These are phyloP conservation scores for Eulithis prunata DNA, from an alignment of 2,888 invertebrate species.

Conservation along the genomic window DNA sequence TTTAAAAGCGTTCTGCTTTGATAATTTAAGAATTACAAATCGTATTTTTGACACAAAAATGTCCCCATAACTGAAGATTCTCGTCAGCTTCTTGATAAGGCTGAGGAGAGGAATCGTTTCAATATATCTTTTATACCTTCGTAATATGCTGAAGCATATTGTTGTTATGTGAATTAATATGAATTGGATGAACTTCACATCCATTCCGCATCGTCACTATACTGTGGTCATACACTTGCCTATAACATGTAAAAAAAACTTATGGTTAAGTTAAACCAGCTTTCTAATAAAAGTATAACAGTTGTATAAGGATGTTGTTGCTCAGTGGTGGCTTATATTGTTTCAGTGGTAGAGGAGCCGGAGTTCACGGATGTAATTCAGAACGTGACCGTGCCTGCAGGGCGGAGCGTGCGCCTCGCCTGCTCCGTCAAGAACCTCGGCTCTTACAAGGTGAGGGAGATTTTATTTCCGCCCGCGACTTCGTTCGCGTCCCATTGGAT, in stretches of 20 bases:
- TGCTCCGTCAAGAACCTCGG: slow-evolving; percentile 96
- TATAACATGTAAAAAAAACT: background rate
- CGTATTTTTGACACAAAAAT: slow-evolving; percentile 81
- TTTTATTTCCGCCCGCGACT: slow-evolving; percentile 4
- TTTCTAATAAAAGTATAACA: background rate
- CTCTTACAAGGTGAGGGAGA: slow-evolving; percentile 90
- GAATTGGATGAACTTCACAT: slow-evolving; percentile 22
- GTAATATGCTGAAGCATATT: slow-evolving; percentile 46
- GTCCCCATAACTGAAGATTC: slow-evolving; percentile 73
- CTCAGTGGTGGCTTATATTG: slow-evolving; percentile 52
- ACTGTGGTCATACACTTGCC: too few relatives aligned
- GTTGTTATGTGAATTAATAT: slow-evolving; percentile 18
- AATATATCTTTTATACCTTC: slow-evolving; percentile 67
- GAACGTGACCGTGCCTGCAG: slow-evolving; percentile 95
- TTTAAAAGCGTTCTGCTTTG: slow-evolving; percentile 84
- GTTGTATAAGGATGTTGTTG: slow-evolving; percentile 6
- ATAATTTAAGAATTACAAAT: slow-evolving; percentile 84
- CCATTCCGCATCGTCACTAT: too few relatives aligned
- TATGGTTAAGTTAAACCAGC: background rate
- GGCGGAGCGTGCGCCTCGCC: slow-evolving; percentile 93
- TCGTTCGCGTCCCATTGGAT: too few relatives aligned
- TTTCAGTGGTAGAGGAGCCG: slow-evolving; percentile 92
- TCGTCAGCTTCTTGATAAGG: slow-evolving; percentile 65
- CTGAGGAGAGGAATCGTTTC: slow-evolving; percentile 55
- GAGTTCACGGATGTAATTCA: slow-evolving; percentile 95